Evolutionary conservation across 2,888 invertebrate species (phyloP).

Genomic region (Laothoe populi): DNA sequence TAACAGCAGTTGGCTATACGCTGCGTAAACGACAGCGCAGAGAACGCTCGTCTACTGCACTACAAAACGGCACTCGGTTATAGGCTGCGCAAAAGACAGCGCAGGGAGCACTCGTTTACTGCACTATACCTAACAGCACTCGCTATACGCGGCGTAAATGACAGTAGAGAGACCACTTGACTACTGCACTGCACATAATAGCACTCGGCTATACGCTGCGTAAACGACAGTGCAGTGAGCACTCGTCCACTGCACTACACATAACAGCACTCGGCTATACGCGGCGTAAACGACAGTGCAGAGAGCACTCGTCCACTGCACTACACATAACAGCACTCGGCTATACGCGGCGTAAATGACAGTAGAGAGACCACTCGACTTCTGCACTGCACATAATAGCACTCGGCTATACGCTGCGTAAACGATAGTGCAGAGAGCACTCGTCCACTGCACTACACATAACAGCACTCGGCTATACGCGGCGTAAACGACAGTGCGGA

Average conservation of each 20-base stretch:
- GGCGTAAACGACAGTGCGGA: neutral
- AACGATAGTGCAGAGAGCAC: too few relatives aligned
- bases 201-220: constrained; percentile 5
- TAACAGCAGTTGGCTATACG: neutral
- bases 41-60: neutral
- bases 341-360: neutral
- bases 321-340: neutral
- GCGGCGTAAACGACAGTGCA: neutral
- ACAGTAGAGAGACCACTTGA: neutral
- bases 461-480: neutral
- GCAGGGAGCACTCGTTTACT: neutral
- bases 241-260: neutral
- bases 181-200: neutral
- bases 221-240: neutral
- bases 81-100: neutral
- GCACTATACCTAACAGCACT: neutral
- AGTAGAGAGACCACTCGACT: too few relatives aligned
- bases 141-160: neutral
- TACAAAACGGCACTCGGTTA: neutral
- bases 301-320: neutral
- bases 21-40: neutral
- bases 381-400: constrained; percentile 8
- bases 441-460: too few relatives aligned
- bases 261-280: neutral
- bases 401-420: too few relatives aligned